A percentile compares a stretch with the other conserved stretches of the same genome.
Conservation (phyloP, 2,113 vertebrate genomes). For the Chloropsis cyanopogon region DNA sequence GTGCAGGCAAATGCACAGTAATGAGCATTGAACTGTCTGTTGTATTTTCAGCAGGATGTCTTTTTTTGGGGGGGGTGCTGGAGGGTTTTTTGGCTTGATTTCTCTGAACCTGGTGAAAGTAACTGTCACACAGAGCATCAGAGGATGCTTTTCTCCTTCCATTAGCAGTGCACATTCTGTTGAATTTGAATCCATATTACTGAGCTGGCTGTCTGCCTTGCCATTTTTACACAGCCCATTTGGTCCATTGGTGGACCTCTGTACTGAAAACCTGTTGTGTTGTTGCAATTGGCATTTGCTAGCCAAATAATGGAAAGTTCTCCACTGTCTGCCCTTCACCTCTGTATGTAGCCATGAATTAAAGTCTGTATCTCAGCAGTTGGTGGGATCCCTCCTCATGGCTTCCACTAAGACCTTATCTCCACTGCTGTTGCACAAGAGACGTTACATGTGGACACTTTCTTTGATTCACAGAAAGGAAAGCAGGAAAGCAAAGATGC, state of each 20-base stretch:
- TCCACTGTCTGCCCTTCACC: not conserved
- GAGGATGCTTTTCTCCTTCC: not conserved
- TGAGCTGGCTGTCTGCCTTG: not conserved
- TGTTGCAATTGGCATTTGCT: not conserved
- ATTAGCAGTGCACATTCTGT: not conserved
- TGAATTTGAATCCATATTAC: not conserved
- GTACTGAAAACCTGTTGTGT: not conserved
- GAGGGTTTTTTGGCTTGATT: not conserved
- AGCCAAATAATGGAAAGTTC: not conserved
- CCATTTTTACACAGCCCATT: not conserved
- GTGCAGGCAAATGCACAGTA: not conserved
- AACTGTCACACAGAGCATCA: not conserved
- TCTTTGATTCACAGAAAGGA: fast-evolving
- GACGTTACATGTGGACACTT: not conserved
- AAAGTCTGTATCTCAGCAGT: not conserved
- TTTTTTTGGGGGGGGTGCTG: not conserved
- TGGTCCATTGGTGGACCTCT: not conserved
- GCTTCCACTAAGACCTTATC: not conserved
- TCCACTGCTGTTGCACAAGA: not conserved
- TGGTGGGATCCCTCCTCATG: not conserved
- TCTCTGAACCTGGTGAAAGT: not conserved
- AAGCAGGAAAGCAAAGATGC: not conserved
- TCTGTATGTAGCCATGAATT: not conserved
- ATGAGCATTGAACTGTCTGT: not conserved
- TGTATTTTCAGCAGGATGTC: not conserved